Conservation (phyloP, 2,888 invertebrate species). For the Punctoribates punctum region DNA sequence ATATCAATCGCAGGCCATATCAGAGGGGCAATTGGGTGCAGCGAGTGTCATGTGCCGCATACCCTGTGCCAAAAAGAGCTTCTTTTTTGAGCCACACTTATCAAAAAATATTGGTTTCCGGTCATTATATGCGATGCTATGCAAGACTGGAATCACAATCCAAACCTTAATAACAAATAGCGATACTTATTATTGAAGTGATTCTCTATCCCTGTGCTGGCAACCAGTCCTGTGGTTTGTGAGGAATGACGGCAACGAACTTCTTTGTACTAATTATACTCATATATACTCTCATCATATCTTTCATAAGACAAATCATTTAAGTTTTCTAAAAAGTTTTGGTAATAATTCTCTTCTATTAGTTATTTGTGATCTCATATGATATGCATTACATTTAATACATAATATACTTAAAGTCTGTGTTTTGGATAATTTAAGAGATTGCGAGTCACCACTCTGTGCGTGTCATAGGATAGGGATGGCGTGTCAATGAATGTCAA, state of each 20-base stretch:
- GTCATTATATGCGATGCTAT: constrained; percentile 24
- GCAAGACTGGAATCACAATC: constrained; percentile 3
- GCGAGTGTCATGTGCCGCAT: not conserved
- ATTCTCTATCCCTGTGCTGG: not conserved
- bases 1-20: constrained; percentile 5
- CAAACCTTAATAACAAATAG: constrained; percentile 6
- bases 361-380: constrained; percentile 13
- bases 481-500: constrained; percentile 20
- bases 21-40: constrained; percentile 28
- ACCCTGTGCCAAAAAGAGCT: not conserved
- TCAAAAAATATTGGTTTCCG: constrained; percentile 29
- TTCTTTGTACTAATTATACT: constrained; percentile 11
- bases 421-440: not conserved
- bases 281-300: not conserved
- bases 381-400: not conserved
- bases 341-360: not conserved
- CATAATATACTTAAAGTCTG: not conserved
- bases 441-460: not conserved
- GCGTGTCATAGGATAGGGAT: constrained; percentile 20
- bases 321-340: not conserved
- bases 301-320: not conserved
- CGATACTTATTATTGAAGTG: constrained; percentile 21
- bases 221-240: constrained; percentile 1
- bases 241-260: constrained; percentile 23
- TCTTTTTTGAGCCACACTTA: constrained; percentile 15